These are phyloP conservation scores for Linyphia triangularis DNA, from an alignment of 2,888 invertebrate genomes.

Conservation along the genomic window DNA sequence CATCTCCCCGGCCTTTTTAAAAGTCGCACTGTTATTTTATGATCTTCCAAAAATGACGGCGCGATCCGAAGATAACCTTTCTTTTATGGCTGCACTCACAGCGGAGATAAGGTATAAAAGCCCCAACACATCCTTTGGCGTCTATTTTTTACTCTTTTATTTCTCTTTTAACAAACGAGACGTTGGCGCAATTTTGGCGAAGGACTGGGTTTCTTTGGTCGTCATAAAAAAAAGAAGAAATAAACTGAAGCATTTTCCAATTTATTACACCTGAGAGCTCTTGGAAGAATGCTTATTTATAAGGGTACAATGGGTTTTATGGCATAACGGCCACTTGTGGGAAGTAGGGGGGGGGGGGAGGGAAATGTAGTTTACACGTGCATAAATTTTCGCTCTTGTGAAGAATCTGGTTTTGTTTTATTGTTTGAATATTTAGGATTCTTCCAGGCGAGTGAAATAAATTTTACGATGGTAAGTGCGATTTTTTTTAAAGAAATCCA, in stretches of 20 bases:
- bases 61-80: constrained; percentile 16
- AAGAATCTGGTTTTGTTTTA: no score
- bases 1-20: no score
- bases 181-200: constrained; percentile 25
- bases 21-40: constrained; percentile 40
- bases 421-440: not conserved
- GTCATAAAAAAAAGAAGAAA: constrained; percentile 49
- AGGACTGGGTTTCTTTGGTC: constrained; percentile 37
- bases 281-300: constrained; percentile 28
- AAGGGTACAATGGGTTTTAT: constrained; percentile 47
- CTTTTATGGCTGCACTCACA: constrained; percentile 37
- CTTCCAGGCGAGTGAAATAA: not conserved
- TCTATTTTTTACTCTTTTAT: not conserved
- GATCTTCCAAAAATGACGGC: constrained; percentile 23
- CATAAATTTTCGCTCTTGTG: constrained; percentile 55
- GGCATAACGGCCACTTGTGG: not conserved
- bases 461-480: constrained; percentile 15
- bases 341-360: not conserved
- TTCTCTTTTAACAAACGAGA: no score
- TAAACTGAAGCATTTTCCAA: constrained; percentile 31
- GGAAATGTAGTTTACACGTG: not conserved
- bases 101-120: constrained; percentile 32
- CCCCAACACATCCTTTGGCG: constrained; percentile 11
- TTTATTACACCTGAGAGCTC: constrained; percentile 42
- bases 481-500: no score